These are phyloP conservation scores for Fulica atra DNA, from an alignment of 2,113 vertebrate genomes.

Conservation along the genomic window DNA sequence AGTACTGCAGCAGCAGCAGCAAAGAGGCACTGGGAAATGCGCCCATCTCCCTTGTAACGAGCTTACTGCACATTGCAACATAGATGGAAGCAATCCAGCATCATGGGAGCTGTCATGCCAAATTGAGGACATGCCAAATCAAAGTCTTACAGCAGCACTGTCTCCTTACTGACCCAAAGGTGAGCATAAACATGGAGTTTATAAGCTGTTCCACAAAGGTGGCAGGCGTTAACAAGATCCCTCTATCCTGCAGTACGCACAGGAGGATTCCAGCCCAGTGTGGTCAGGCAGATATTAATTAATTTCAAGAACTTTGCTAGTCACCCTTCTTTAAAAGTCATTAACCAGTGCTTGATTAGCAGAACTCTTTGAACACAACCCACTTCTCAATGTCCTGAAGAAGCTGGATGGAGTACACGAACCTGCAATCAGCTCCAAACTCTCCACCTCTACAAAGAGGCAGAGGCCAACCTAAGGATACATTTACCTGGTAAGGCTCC, in stretches of 20 bases:
- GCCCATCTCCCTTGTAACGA: neutral
- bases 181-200: neutral
- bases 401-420: neutral
- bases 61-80: accelerated
- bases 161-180: neutral
- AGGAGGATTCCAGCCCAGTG: neutral
- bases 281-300: neutral
- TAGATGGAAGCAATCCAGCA: neutral
- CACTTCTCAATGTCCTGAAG: neutral
- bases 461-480: neutral
- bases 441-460: neutral
- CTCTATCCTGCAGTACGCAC: neutral
- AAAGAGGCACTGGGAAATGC: neutral
- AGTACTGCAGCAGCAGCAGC: neutral
- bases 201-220: neutral
- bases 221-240: neutral
- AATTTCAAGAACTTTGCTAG: neutral
- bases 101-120: neutral
- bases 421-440: neutral
- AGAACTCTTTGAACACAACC: neutral
- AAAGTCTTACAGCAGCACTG: neutral
- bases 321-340: neutral
- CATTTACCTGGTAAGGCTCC: neutral
- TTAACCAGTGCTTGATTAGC: neutral
- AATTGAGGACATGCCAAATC: neutral